phyloP scores from a whole-genome alignment of 2,797 vertebrate genomes.

The Halcyon badia region DNA sequence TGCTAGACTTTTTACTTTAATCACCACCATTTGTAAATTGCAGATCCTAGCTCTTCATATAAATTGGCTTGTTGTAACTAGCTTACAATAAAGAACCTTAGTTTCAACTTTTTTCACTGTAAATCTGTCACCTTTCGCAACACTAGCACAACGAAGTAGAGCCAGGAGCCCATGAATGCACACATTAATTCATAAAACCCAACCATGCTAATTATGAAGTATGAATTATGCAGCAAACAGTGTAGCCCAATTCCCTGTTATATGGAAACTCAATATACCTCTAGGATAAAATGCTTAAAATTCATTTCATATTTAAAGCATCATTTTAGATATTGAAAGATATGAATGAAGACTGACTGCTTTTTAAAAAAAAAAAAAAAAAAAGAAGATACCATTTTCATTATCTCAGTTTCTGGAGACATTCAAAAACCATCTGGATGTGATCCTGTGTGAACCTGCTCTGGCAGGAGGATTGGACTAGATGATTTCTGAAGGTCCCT shows the following conservation, averaged over 20 bases:
- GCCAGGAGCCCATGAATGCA: background rate
- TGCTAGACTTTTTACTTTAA: background rate
- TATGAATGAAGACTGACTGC: background rate
- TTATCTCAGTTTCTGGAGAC: background rate
- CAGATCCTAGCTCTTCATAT: background rate
- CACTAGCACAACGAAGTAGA: background rate
- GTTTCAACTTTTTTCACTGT: background rate
- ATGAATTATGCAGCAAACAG: background rate
- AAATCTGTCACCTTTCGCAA: background rate
- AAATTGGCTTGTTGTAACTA: background rate
- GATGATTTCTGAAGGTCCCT: too few relatives aligned
- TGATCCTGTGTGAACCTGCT: too few relatives aligned
- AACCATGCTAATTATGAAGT: background rate
- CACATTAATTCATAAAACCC: background rate
- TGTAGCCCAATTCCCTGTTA: background rate
- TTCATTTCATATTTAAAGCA: background rate
- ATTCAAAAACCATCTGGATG: too few relatives aligned
- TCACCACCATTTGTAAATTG: background rate
- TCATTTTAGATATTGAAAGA: background rate
- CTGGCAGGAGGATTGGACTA: too few relatives aligned
- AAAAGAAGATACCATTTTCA: background rate
- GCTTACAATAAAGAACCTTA: background rate
- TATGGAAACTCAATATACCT: background rate
- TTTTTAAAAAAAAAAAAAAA: background rate
- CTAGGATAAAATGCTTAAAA: slow-evolving; percentile 3